Base-by-base conservation (phyloP, 2,797 vertebrate species). In the Fistularia tabacaria region DNA sequence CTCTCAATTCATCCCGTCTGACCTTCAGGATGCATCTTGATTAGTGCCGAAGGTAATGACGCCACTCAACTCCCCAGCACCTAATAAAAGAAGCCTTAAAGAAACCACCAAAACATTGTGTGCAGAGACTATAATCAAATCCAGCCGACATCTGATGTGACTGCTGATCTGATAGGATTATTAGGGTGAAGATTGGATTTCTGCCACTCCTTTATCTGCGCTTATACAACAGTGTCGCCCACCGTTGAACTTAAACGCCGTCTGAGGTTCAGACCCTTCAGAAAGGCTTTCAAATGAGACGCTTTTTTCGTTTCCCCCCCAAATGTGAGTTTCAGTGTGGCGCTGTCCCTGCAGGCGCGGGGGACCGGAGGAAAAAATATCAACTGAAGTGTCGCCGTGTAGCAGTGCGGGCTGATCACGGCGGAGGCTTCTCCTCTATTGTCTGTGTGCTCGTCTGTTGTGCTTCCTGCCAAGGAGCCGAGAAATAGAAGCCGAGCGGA, bases 11-110 rank as follows among this genome's bases (percentile, higher is more conserved):
- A 88, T 88, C 86, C 82, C 69, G 72, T 74, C 56, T 91, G 89
- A 92, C 89, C 91, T 93, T 91, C 89, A 89, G 81, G 62, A 79
- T 82, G 78, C 82, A 85, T 84, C 77, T 73, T 76, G 79, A 85
- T 83, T 81, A 81, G 81, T 73, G 73, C 62, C 10, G 64, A 67
- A 77, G 66, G 77, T 85, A 87, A 88, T 85, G 84, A 76, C 85
- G 81, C 59, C 3, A 54, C 65, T 74, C 48, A 43, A 49, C 61
- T 81, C 64, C 43, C 25, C 25, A 5, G 5, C 25, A 25, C 25
- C 25, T 25, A 25, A 25, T 25, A 25, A 25, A 25, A 25, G 25
- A 5, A 25, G 25, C 25, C 2, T 25, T 25, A 25, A 56, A 9
- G 12, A 54, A 44, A 40, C 47, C 1, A 13, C 25, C 54, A 64